These are phyloP conservation scores for Acropora yongei DNA, from an alignment of 64 coral and sea anemone species.

Conservation along the genomic window DNA sequence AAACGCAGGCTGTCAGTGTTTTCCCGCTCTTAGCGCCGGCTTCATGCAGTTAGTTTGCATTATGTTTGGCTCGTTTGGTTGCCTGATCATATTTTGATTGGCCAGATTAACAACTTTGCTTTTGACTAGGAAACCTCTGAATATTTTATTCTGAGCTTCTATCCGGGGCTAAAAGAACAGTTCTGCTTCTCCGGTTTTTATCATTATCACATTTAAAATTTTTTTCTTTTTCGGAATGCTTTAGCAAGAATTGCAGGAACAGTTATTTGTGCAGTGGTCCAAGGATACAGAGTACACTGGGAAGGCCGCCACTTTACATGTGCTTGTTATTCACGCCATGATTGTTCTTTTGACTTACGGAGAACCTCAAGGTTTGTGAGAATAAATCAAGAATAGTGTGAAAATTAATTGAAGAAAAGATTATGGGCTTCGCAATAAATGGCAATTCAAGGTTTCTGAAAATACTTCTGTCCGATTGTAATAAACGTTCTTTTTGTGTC, in stretches of 20 bases:
- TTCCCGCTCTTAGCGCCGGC: too few relatives aligned
- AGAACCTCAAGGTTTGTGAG: slow-evolving; percentile 68
- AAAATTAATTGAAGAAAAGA: too few relatives aligned
- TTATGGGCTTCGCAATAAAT: too few relatives aligned
- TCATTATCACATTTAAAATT: too few relatives aligned
- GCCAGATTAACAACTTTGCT: too few relatives aligned
- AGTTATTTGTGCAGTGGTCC: slow-evolving; percentile 96
- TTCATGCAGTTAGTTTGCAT: too few relatives aligned
- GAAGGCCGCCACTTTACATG: slow-evolving; percentile 87
- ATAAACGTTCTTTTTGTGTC: background rate
- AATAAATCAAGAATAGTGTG: background rate
- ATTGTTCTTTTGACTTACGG: slow-evolving; percentile 91
- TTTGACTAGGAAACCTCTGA: background rate
- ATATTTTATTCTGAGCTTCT: background rate
- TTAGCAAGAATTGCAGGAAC: slow-evolving; percentile 83
- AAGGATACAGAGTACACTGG: slow-evolving; percentile 80
- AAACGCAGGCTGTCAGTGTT: too few relatives aligned
- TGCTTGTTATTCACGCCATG: slow-evolving; percentile 87
- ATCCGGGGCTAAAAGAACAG: background rate
- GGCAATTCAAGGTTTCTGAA: too few relatives aligned
- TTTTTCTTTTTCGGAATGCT: background rate
- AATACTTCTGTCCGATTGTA: too few relatives aligned
- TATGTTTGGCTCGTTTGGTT: too few relatives aligned
- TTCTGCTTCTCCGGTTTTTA: background rate
- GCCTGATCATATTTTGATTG: too few relatives aligned